These are phyloP conservation scores for Papilio dardanus DNA, from an alignment of 1,140 invertebrate genomes.

Conservation along the genomic window DNA sequence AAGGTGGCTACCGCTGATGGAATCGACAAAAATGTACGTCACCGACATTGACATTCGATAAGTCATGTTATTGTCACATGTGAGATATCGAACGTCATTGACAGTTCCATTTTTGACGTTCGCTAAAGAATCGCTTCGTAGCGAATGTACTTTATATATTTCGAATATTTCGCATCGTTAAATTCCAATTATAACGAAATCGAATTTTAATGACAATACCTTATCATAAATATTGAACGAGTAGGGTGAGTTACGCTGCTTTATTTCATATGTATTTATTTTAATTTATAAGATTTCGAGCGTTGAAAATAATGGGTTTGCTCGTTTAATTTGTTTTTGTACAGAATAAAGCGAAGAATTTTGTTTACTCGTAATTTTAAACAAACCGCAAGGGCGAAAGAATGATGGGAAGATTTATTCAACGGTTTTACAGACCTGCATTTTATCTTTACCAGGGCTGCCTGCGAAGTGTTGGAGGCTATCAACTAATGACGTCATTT, in stretches of 20 bases:
- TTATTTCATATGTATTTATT: slow-evolving; percentile 20
- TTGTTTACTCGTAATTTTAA: slow-evolving; percentile 27
- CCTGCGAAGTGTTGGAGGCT: slow-evolving; percentile 33
- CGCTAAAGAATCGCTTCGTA: too few species aligned
- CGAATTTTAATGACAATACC: not conserved
- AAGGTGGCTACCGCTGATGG: too few species aligned
- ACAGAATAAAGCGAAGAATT: slow-evolving; percentile 12
- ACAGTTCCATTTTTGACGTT: too few species aligned
- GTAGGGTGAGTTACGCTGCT: not conserved
- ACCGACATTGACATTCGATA: too few species aligned
- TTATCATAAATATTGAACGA: not conserved
- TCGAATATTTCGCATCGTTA: not conserved
- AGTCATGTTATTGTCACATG: too few species aligned
- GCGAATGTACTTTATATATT: too few species aligned
- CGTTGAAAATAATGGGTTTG: not conserved
- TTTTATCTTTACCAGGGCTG: slow-evolving; percentile 42
- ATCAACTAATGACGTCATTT: slow-evolving; percentile 44
- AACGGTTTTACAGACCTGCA: slow-evolving; percentile 29
- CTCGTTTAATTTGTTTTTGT: slow-evolving; percentile 2
- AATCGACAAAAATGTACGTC: too few species aligned
- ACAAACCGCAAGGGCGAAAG: slow-evolving; percentile 10
- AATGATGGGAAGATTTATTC: slow-evolving; percentile 38
- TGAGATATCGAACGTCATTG: too few species aligned
- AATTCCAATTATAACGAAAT: not conserved
- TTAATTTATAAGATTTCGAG: not conserved